Percentiles rank a stretch among this genome's conserved stretches.
Evolutionary conservation across 1,140 invertebrate species (phyloP).

Genomic region (Patella vulgata): DNA sequence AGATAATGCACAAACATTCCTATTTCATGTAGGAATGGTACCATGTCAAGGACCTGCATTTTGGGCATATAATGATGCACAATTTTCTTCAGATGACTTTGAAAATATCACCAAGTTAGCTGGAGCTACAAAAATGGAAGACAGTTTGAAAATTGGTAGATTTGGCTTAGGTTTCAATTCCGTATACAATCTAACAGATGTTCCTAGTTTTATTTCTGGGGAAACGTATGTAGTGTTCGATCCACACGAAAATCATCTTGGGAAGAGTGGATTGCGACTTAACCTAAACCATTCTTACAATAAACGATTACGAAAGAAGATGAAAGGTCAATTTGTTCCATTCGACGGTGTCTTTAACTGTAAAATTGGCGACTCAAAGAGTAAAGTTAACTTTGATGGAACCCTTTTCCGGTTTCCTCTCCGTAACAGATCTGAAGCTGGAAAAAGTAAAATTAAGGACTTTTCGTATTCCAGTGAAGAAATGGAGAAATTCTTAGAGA

Average conservation of each 20-base stretch:
- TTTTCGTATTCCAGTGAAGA: conserved; percentile 41
- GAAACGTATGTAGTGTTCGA: too few relatives aligned
- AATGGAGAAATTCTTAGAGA: conserved; percentile 43
- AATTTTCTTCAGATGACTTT: conserved; percentile 47
- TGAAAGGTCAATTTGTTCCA: conserved; percentile 50
- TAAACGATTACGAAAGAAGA: conserved; percentile 19
- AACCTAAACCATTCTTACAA: conserved; percentile 32
- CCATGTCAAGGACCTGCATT: too few relatives aligned
- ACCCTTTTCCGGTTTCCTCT: conserved; percentile 56
- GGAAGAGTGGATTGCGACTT: conserved; percentile 43
- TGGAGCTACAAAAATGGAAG: conserved; percentile 49
- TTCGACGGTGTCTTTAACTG: conserved; percentile 49
- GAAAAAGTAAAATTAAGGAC: conserved; percentile 49
- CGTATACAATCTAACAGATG: conserved; percentile 58
- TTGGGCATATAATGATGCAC: conserved; percentile 49
- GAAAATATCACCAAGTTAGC: conserved; percentile 49
- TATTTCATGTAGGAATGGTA: conserved; percentile 53
- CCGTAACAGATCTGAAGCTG: conserved; percentile 40
- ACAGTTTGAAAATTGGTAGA: conserved; percentile 50
- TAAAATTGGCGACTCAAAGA: conserved; percentile 2
- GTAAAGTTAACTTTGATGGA: conserved; percentile 33
- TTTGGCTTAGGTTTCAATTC: too few relatives aligned
- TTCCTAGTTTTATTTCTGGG: conserved; percentile 50
- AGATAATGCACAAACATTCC: conserved; percentile 28
- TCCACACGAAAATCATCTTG: conserved; percentile 47